phyloP scores from a whole-genome alignment of 2,797 vertebrate genomes.

The Syngnathus rostellatus region DNA sequence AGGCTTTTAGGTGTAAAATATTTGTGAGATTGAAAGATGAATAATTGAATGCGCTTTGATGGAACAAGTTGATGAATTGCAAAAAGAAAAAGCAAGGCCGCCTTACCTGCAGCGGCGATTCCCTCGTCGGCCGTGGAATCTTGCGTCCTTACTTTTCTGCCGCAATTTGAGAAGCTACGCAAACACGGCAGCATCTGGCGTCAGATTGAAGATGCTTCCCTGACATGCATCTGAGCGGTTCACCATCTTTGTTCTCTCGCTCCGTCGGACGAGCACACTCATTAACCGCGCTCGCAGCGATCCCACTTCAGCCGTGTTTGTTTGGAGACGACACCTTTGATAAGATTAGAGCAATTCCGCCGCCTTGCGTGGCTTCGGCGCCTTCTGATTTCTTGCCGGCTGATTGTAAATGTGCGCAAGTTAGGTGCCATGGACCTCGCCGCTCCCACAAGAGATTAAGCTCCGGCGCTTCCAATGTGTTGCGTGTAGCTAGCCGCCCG shows the following conservation, averaged over 20 bases:
- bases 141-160: constrained; percentile 45
- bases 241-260: constrained; percentile 49
- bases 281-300: constrained; percentile 61
- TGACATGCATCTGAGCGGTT: constrained; percentile 55
- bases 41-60: constrained; percentile 53
- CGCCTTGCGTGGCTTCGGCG: constrained; percentile 13
- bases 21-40: constrained; percentile 54
- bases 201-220: constrained; percentile 55
- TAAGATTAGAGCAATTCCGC: constrained; percentile 53
- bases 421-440: constrained; percentile 48
- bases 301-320: constrained; percentile 64
- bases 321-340: constrained; percentile 64
- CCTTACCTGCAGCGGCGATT: constrained; percentile 41
- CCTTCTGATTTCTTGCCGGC: constrained; percentile 9
- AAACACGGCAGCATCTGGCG: constrained; percentile 56
- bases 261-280: constrained; percentile 38
- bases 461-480: constrained; percentile 55
- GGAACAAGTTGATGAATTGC: constrained; percentile 32
- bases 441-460: constrained; percentile 51
- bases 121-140: constrained; percentile 37
- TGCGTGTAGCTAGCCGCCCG: constrained; percentile 47
- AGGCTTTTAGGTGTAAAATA: constrained; percentile 51
- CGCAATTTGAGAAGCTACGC: constrained; percentile 59
- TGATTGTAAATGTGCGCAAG: constrained; percentile 38
- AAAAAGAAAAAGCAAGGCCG: constrained; percentile 22